A percentile compares a stretch with the other conserved stretches of the same genome.
Conservation (phyloP, 2,888 invertebrate genomes). For the Drosophila colorata region DNA sequence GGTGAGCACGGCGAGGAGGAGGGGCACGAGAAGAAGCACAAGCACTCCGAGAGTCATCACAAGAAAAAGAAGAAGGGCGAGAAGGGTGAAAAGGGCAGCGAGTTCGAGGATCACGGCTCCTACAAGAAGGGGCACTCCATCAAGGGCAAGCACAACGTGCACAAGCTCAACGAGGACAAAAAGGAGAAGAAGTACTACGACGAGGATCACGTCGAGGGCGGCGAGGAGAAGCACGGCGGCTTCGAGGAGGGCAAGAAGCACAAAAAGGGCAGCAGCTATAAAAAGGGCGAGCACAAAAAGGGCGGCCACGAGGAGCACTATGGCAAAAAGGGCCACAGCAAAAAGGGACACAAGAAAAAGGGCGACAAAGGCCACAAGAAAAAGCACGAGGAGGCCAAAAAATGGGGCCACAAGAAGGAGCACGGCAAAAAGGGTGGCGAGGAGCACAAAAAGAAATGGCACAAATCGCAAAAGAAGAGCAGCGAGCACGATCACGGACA, state of each 20-base stretch:
- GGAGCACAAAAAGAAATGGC: slow-evolving; percentile 92
- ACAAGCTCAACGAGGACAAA: slow-evolving; percentile 94
- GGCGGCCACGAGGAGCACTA: slow-evolving; percentile 91
- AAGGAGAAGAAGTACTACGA: slow-evolving; percentile 95
- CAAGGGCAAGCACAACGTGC: slow-evolving; percentile 93
- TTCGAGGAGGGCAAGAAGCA: slow-evolving; percentile 92
- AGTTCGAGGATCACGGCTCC: slow-evolving; percentile 87
- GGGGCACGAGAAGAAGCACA: slow-evolving; percentile 86
- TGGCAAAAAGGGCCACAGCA: slow-evolving; percentile 92
- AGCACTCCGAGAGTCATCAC: slow-evolving; percentile 85
- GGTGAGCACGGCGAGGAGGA: slow-evolving; percentile 86
- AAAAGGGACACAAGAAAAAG: slow-evolving; percentile 92
- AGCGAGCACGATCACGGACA: slow-evolving; percentile 70
- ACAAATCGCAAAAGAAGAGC: slow-evolving; percentile 87
- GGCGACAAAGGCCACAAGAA: slow-evolving; percentile 93
- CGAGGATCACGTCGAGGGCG: slow-evolving; percentile 92
- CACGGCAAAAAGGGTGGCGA: slow-evolving; percentile 93
- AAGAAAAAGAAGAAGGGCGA: slow-evolving; percentile 86
- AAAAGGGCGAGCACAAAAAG: slow-evolving; percentile 92
- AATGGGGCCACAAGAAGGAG: slow-evolving; percentile 90
- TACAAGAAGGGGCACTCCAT: slow-evolving; percentile 94
- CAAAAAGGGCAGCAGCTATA: slow-evolving; percentile 92
- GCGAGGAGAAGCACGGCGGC: slow-evolving; percentile 93
- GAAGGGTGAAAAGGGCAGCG: slow-evolving; percentile 86
- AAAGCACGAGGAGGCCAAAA: slow-evolving; percentile 91